phyloP scores from a whole-genome alignment of 2,888 invertebrate genomes.

The Leptura quadrifasciata region DNA sequence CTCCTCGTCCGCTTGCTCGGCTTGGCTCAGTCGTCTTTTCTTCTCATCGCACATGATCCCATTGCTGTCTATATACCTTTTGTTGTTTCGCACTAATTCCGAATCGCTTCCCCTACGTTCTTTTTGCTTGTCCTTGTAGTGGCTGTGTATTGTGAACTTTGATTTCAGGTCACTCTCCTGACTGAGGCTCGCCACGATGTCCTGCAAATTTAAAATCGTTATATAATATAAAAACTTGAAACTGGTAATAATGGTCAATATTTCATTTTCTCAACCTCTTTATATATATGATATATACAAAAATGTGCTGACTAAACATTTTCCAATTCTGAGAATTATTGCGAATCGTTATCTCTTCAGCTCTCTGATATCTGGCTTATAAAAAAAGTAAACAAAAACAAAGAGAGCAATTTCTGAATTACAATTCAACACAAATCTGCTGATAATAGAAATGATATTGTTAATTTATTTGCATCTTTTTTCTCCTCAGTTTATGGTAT shows the following conservation, averaged over 20 bases:
- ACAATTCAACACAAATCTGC: neutral
- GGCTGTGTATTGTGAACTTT: constrained; percentile 67
- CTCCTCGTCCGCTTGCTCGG: constrained; percentile 65
- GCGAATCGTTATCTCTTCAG: too few species aligned
- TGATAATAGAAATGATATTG: too few species aligned
- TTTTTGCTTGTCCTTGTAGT: constrained; percentile 71
- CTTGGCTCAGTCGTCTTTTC: constrained; percentile 79
- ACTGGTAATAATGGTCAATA: too few species aligned
- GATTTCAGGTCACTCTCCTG: constrained; percentile 60
- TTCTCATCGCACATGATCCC: constrained; percentile 80
- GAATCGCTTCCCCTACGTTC: constrained; percentile 76
- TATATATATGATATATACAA: too few species aligned
- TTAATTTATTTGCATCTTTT: too few species aligned
- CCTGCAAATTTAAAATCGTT: constrained; percentile 45
- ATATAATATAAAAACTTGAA: too few species aligned
- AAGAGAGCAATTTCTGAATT: constrained; percentile 2
- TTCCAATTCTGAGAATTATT: too few species aligned
- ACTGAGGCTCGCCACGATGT: constrained; percentile 57
- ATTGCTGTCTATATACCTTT: constrained; percentile 75
- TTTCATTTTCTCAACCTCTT: too few species aligned
- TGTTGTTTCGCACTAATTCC: constrained; percentile 69
- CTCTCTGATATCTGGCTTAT: neutral
- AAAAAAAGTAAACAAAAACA: neutral
- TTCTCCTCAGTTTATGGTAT: too few species aligned
- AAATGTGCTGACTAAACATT: too few species aligned